Evolutionary conservation across 2,888 invertebrate species (phyloP), one percentile per base, ranked within the genome.

Genomic region (Deilephila porcellus): DNA sequence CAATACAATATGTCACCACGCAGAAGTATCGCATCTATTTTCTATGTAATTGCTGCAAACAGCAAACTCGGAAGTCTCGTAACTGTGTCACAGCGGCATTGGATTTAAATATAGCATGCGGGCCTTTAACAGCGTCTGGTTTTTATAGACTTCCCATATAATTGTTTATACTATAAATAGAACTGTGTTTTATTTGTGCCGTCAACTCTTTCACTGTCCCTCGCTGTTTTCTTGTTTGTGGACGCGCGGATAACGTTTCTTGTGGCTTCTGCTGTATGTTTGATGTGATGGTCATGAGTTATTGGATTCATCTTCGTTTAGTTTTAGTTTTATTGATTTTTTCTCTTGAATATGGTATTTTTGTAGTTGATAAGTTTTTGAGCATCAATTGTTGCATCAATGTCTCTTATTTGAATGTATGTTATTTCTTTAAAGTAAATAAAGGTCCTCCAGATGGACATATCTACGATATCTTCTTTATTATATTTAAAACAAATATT

Each of bases 21-120:
- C 34, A 34, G 34, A 62, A 37, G n/a, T 37, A 60, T 63, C 29
- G 8, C 63, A 34, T 63, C n/a, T 19, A 34, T 45, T 45, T 45
- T 45, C 34, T 63, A 63, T 63, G 63, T 63, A 19, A 72, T 72
- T 64, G 34, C 62, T 62, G 37, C 52, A 71, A 56, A 45, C 29
- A 45, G 25, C 37, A 4, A 67, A 67, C 29, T 72, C 67, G 70
- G 74, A 74, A 70, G 74, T 72, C 53, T 60, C n/a, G 53, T 73
- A 76, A 73, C 70, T 63, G 60, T 75, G 77, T 71, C 75, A 76
- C 53, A 60, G 59, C 70, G 78, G 76, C 80, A 80, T 81, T 81
- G 81, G 73, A 32, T 78, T 79, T 75, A 76, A 75, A 79, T 76
- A 78, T 80, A 80, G 76, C 75, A 80, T 80, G 78, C 80, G 79